Percentiles rank a stretch among this genome's conserved stretches.
phyloP scores from a whole-genome alignment of 2,113 vertebrate genomes.

The Pygathrix nemaeus region DNA sequence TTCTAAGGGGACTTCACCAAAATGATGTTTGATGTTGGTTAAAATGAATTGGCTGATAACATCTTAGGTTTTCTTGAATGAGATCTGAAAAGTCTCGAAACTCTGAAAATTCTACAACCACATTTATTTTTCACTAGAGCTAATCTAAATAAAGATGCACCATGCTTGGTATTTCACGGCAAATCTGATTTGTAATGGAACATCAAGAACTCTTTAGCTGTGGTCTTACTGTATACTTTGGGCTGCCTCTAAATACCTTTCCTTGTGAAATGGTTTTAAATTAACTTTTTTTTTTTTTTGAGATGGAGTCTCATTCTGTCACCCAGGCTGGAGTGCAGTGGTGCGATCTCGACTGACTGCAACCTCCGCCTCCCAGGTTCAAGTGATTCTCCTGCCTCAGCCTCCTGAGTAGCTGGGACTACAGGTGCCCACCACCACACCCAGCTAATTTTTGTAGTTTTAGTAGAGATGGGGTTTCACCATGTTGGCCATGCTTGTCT shows the following conservation, averaged over 20 bases:
- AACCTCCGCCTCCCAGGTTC: too few species aligned
- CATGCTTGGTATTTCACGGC: not conserved
- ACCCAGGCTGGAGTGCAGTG: too few species aligned
- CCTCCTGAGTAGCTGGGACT: too few species aligned
- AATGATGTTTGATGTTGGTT: not conserved
- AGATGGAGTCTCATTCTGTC: too few species aligned
- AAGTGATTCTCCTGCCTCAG: too few species aligned
- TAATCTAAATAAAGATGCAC: not conserved
- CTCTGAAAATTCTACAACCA: not conserved
- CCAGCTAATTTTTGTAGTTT: too few species aligned
- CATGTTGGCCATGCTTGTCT: too few species aligned
- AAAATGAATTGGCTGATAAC: not conserved
- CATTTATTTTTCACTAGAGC: not conserved
- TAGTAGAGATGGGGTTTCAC: too few species aligned
- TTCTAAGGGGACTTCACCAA: not conserved
- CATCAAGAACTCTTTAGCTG: not conserved
- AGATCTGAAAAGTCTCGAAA: not conserved
- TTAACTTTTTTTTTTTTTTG: not conserved
- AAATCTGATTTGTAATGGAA: not conserved
- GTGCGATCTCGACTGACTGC: too few species aligned
- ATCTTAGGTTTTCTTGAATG: not conserved
- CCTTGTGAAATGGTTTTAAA: constrained; percentile 36
- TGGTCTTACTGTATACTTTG: not conserved
- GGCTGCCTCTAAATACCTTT: constrained; percentile 4
- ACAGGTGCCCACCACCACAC: fast-evolving